These are phyloP conservation scores for Sinotaia quadrata DNA, from an alignment of 2,888 invertebrate species.

Conservation along the genomic window DNA sequence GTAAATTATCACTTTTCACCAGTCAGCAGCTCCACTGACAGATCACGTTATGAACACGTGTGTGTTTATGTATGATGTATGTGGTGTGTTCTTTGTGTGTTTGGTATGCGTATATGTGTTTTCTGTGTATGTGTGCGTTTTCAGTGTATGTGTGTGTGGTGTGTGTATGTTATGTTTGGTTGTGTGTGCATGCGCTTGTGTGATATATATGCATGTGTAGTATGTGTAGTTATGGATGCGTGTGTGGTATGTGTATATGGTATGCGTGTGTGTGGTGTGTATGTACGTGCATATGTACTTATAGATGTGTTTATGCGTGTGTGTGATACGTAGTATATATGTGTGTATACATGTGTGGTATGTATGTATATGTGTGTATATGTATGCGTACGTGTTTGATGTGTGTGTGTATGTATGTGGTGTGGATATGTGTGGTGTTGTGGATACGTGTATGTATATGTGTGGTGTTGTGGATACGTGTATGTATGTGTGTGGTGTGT, in stretches of 20 bases:
- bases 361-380: slow-evolving; percentile 11
- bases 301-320: background rate
- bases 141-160: no score
- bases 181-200: background rate
- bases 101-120: no score
- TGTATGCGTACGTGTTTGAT: slow-evolving; percentile 2
- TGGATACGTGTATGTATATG: background rate
- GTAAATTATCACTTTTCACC: no score
- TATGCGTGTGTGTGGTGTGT: slow-evolving; percentile 9
- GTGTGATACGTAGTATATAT: slow-evolving; percentile 1
- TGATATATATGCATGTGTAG: background rate
- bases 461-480: background rate
- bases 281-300: background rate
- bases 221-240: no score
- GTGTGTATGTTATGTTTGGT: no score
- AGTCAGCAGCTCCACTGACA: no score
- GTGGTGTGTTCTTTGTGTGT: no score
- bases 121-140: no score
- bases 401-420: background rate
- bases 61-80: no score
- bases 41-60: no score
- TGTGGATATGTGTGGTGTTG: background rate
- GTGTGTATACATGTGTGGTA: slow-evolving; percentile 12
- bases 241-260: background rate
- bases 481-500: background rate